Percentiles rank a stretch among this genome's conserved stretches.
Conservation (phyloP, 2,888 invertebrate genomes). For the Hermaeophaga mercurialis region DNA sequence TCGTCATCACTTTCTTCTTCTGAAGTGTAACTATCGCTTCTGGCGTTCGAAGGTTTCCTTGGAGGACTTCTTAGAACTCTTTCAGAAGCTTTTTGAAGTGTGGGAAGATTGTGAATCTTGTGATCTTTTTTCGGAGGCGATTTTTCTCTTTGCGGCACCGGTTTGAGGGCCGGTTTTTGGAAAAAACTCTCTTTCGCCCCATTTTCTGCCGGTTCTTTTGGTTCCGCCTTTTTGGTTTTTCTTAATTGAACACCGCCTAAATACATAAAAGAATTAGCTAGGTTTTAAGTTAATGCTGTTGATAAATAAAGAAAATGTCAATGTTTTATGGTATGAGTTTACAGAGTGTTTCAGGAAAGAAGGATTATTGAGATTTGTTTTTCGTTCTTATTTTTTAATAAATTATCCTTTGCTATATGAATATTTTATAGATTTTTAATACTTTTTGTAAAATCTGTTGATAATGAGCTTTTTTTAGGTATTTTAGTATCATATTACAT, state of each 20-base stretch:
- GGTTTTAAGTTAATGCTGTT: too few species aligned
- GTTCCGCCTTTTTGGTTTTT: conserved; percentile 45
- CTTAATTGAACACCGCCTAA: conserved; percentile 47
- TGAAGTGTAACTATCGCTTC: conserved; percentile 28
- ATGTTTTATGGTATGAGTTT: too few species aligned
- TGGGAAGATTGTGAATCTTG: conserved; percentile 44
- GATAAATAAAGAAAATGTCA: too few species aligned
- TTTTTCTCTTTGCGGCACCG: conserved; percentile 52
- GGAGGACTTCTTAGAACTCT: conserved; percentile 47
- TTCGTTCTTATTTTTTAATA: too few species aligned
- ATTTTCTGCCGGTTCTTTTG: conserved; percentile 51
- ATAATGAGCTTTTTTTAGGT: too few species aligned
- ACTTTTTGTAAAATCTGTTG: too few species aligned
- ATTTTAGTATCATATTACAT: too few species aligned
- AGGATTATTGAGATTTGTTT: too few species aligned
- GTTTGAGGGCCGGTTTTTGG: conserved; percentile 52
- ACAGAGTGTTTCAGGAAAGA: too few species aligned
- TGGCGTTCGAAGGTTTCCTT: conserved; percentile 39
- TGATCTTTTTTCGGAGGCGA: conserved; percentile 53
- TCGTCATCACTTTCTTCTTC: conserved; percentile 32
- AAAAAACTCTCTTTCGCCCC: conserved; percentile 53
- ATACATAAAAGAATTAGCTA: too few species aligned
- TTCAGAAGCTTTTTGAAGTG: conserved; percentile 53
- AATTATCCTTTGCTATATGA: too few species aligned
- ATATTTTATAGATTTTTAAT: too few species aligned